phyloP scores from a whole-genome alignment of 2,797 vertebrate genomes.

The Podarcis lilfordi region DNA sequence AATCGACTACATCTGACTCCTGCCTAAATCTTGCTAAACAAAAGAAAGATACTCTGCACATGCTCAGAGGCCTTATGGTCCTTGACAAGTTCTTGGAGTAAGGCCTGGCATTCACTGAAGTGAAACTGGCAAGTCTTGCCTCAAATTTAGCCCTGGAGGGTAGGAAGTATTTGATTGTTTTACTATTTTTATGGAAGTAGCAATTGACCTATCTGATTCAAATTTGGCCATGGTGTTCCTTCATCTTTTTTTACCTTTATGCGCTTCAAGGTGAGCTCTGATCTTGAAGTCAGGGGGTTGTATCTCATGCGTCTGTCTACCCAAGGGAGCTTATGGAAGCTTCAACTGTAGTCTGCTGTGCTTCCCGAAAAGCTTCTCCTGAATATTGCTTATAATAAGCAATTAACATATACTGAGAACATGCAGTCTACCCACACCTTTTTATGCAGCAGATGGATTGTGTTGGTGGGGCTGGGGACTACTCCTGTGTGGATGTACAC shows the following conservation, averaged over 20 bases:
- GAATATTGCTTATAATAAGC: neutral
- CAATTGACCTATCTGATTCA: neutral
- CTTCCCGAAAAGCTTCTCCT: neutral
- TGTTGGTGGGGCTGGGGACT: neutral
- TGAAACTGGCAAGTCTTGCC: neutral
- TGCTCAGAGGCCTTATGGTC: neutral
- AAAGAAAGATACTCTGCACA: neutral
- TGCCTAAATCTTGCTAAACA: too few species aligned
- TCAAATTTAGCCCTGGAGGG: neutral
- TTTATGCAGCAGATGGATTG: neutral
- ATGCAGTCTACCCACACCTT: neutral
- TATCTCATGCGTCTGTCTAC: neutral
- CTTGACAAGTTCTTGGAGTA: neutral
- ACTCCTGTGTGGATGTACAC: neutral
- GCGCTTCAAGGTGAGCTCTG: neutral
- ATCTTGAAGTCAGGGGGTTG: neutral
- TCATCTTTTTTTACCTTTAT: neutral
- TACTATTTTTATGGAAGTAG: neutral
- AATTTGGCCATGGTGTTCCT: neutral
- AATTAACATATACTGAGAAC: neutral
- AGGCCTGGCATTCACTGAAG: neutral
- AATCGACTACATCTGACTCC: too few species aligned
- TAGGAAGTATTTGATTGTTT: neutral
- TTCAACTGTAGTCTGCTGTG: neutral
- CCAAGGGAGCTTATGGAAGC: neutral